phyloP scores from a whole-genome alignment of 2,113 vertebrate genomes.

The Hippocampus mohnikei region DNA sequence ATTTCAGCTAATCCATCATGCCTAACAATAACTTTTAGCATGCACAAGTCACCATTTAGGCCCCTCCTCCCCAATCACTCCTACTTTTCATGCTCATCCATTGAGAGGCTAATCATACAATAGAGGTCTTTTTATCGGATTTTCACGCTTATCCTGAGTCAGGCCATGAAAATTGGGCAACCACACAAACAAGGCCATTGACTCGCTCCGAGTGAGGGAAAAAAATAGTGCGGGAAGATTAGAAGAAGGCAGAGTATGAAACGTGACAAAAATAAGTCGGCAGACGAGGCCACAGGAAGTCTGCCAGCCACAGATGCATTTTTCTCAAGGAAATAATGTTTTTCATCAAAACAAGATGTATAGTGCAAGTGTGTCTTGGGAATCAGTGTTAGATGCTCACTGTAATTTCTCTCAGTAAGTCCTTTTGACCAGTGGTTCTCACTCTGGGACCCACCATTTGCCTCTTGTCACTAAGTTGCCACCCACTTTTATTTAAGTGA shows the following conservation, averaged over 20 bases:
- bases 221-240: slow-evolving; percentile 20
- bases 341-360: slow-evolving; percentile 22
- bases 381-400: neutral
- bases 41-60: slow-evolving; percentile 21
- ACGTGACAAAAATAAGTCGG: slow-evolving; percentile 47
- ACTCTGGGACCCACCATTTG: neutral
- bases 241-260: slow-evolving; percentile 42
- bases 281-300: slow-evolving; percentile 45
- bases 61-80: slow-evolving; percentile 4
- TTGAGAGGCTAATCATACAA: slow-evolving; percentile 71
- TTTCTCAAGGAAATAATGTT: slow-evolving; percentile 39
- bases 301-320: slow-evolving; percentile 14
- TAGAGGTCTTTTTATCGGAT: slow-evolving; percentile 63
- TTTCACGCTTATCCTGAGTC: slow-evolving; percentile 59
- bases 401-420: slow-evolving; percentile 1
- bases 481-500: no score
- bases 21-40: slow-evolving; percentile 24
- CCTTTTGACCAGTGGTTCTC: neutral
- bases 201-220: slow-evolving; percentile 15
- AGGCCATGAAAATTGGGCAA: slow-evolving; percentile 67
- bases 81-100: slow-evolving; percentile 62
- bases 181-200: slow-evolving; percentile 74
- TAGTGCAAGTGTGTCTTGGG: slow-evolving; percentile 2
- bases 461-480: no score
- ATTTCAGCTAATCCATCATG: slow-evolving; percentile 37